Conservation (phyloP, 2,113 vertebrate species). For the Saccopteryx leptura region DNA sequence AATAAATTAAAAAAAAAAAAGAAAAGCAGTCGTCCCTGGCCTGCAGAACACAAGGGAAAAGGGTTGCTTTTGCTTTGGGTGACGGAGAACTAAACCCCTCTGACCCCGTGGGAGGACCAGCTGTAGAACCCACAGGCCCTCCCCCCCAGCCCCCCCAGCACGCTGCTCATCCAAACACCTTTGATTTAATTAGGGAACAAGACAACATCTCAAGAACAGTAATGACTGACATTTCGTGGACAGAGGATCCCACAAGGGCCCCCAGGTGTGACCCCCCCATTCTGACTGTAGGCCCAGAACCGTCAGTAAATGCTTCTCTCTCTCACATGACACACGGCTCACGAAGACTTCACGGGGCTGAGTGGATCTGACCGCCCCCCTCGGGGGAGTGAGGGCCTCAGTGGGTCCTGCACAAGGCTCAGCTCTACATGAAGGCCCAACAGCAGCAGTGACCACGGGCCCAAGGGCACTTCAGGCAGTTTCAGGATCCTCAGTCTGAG, state of each 20-base stretch:
- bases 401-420: rapidly evolving
- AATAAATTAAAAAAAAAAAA: too few species aligned
- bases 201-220: background rate
- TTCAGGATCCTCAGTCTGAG: background rate
- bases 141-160: background rate
- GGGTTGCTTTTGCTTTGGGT: background rate
- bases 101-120: too few species aligned
- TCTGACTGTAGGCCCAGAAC: background rate
- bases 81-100: background rate
- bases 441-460: background rate
- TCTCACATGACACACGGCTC: background rate
- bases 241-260: background rate
- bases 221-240: background rate
- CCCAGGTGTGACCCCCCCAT: background rate
- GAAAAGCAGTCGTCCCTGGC: background rate
- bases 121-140: background rate
- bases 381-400: background rate
- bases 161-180: background rate
- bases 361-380: background rate
- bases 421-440: background rate
- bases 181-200: background rate
- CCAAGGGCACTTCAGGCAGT: too few species aligned
- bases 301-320: background rate
- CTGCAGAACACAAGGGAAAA: background rate
- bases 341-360: background rate